These are phyloP conservation scores for Delia radicum DNA, from an alignment of 1,140 invertebrate species.

Conservation along the genomic window DNA sequence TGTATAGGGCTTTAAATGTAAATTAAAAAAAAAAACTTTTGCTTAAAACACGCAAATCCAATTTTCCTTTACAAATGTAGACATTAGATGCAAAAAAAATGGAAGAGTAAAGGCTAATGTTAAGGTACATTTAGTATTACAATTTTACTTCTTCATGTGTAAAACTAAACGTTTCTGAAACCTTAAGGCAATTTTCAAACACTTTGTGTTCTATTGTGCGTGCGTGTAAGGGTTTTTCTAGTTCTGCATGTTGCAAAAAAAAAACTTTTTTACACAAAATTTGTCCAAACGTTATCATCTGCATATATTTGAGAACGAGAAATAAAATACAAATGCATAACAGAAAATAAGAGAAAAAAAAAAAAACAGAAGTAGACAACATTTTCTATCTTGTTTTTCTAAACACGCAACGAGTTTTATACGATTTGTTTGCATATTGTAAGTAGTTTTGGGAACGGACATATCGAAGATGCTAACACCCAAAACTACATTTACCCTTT, in stretches of 20 bases:
- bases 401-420: neutral
- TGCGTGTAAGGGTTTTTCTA: slow-evolving; percentile 3
- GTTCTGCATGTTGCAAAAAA: neutral
- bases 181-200: neutral
- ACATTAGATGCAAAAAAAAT: neutral
- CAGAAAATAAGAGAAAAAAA: neutral
- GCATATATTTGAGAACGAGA: neutral
- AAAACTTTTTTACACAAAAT: neutral
- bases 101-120: neutral
- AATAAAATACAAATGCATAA: neutral
- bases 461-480: no score
- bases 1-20: neutral
- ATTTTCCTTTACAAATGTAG: slow-evolving; percentile 1
- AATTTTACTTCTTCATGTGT: no score
- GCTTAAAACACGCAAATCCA: neutral
- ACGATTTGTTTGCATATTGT: neutral
- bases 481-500: no score
- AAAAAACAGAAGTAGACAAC: neutral
- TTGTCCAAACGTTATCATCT: neutral
- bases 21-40: neutral
- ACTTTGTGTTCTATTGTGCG: neutral
- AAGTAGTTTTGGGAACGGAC: no score
- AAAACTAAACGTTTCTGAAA: neutral
- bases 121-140: no score
- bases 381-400: neutral